Evolutionary conservation across 2,888 invertebrate genomes (phyloP), one percentile per base, ranked within the genome.

Genomic region (Papilio protenor): DNA sequence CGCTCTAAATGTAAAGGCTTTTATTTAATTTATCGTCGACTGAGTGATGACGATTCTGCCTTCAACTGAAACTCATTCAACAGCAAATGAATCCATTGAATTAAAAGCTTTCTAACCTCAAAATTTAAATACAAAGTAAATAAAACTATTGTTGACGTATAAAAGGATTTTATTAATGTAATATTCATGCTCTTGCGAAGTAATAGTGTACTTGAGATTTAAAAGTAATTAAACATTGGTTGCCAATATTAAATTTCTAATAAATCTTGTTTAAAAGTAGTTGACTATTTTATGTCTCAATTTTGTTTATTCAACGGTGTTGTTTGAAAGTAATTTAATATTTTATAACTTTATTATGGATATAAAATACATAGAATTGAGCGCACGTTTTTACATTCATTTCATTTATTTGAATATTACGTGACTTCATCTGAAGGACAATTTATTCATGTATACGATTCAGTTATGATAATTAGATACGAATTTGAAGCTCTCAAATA

Each of bases 1-100:
- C n/a, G 57, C 73, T 47, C 69, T 73, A 69, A 73, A 73, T 57
- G 45, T 57, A 69, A 66, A 66, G 55, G 47, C 57, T 73, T 66
- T 27, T 73, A 73, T 66, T 73, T 73, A 57, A 77, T 77, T 77
- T 77, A 77, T 77, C 18, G 66, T 47, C 77, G 45, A 66, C 57
- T 69, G 47, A 23, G 45, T 57, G 73, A 27, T 61, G 66, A 57
- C 66, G 57, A 73, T 23, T 77, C 73, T 55, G 75, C 75, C 49
- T 76, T 71, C 59, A 76, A 59, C 59, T 27, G 3, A 4, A 33
- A 61, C 23, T 64, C 27, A 55, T 55, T n/a, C 61, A 64, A 64
- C 5, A 27, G 16, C 27, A 49, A 49, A 70, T 47, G 2, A 52
- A 71, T 71, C 27, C n/a, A 23, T 71, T 71, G 14, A 71, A 71